A percentile compares a stretch with the other conserved stretches of the same genome.
Evolutionary conservation across 2,113 vertebrate genomes (phyloP).

Genomic region (Psittacula cyanocephala): DNA sequence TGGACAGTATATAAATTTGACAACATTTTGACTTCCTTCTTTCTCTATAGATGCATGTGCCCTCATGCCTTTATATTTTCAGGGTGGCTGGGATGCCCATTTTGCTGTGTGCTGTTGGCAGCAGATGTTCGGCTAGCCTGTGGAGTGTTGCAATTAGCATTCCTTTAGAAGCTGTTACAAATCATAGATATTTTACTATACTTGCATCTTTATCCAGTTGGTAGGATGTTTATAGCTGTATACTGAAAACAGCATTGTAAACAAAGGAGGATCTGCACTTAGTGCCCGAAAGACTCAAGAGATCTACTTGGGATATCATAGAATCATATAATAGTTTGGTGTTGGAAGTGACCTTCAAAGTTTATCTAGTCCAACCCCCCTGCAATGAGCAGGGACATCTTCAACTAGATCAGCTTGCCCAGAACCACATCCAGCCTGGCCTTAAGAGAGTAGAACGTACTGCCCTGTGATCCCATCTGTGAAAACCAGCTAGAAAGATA

Average conservation of each 20-base stretch:
- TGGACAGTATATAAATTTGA: fast-evolving
- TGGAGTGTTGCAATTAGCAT: neutral
- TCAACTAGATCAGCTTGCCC: neutral
- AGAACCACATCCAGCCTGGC: neutral
- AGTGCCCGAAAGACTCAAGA: neutral
- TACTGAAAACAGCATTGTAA: neutral
- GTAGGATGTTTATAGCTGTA: neutral
- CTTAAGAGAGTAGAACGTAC: neutral
- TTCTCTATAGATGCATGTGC: neutral
- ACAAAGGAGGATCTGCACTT: neutral
- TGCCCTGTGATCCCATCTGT: neutral
- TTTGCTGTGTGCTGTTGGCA: neutral
- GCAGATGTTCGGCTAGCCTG: neutral
- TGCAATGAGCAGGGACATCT: neutral
- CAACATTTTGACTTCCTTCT: neutral
- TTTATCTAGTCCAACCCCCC: neutral
- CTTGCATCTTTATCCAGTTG: neutral
- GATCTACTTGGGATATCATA: neutral
- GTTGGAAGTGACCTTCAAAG: neutral
- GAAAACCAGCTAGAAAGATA: neutral
- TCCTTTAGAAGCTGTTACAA: neutral
- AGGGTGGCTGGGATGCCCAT: neutral
- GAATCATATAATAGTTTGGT: neutral
- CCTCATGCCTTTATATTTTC: neutral
- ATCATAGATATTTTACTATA: neutral